Base-by-base conservation (phyloP, 2,797 vertebrate genomes). In the Australoheros facetus region DNA sequence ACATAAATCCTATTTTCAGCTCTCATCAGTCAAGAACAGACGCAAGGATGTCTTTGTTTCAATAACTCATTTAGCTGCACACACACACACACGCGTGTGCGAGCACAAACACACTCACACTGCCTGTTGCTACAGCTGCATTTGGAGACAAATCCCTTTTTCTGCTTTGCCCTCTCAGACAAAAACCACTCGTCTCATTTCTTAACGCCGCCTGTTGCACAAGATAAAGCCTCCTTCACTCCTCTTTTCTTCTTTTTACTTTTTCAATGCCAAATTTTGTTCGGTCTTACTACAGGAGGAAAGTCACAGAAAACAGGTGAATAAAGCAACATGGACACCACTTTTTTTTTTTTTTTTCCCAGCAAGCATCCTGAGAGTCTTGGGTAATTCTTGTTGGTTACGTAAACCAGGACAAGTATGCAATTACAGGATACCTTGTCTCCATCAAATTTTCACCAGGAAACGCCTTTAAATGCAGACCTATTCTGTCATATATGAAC, bases 1-100 rank as follows among this genome's bases (percentile, higher is more conserved):
- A 90, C 86, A 92, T 85, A 92, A 91, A 91, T 93, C 91, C 91
- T 84, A 86, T 92, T 90, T 93, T 91, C 88, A 89, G 89, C 89
- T 84, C 83, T 87, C 88, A 91, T 90, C 85, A 87, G 85, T 85
- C 79, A 62, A 77, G 90, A 91, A 81, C 91, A 85, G 85, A 90
- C 78, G 16, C 57, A 16, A 83, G 84, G 87, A 93, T 74, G 81
- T 88, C 84, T 91, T 83, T 76, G 80, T 85, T 87, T 89, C 90
- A 86, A 69, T 82, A 84, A 87, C 85, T 88, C 87, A 58, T 87
- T 83, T 77, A 86, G 72, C 56, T 62, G 42, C 79, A 60, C 56
- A 73, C 76, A 77, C 71, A 71, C 56, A 73, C 76, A 77, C 71
- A 71, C 32, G 3, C 8, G 32, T 71, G 42, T 45, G 3, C 21